phyloP scores from a whole-genome alignment of 2,113 vertebrate species.

The Onychostoma macrolepis region DNA sequence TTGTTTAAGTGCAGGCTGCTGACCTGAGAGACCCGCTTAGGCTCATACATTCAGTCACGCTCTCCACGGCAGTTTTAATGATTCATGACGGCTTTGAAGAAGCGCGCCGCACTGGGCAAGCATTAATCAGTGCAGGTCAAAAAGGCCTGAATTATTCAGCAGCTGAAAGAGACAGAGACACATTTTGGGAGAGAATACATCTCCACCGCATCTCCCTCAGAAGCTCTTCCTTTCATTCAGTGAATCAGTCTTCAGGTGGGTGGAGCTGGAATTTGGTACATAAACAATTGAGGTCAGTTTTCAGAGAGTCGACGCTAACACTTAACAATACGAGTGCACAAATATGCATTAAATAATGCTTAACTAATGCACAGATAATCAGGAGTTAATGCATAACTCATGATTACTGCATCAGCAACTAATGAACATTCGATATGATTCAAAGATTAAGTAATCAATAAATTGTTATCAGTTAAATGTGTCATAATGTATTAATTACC shows the following conservation, averaged over 20 bases:
- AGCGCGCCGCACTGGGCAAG: constrained; percentile 21
- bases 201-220: background rate
- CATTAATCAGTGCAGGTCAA: constrained; percentile 64
- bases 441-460: too few species aligned
- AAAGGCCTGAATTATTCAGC: constrained; percentile 62
- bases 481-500: too few species aligned
- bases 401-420: too few species aligned
- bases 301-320: background rate
- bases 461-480: too few species aligned
- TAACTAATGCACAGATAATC: too few species aligned
- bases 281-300: constrained; percentile 13
- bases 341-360: too few species aligned
- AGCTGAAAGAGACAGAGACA: constrained; percentile 38
- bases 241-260: background rate
- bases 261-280: background rate
- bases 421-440: too few species aligned
- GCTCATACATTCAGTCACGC: constrained; percentile 25
- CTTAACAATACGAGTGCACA: too few species aligned
- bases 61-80: constrained; percentile 37
- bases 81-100: constrained; percentile 50
- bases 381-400: too few species aligned
- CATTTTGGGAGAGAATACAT: background rate
- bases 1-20: background rate
- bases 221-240: background rate
- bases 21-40: background rate